These are phyloP conservation scores for Ifrita kowaldi DNA, from an alignment of 2,113 vertebrate genomes.

Conservation along the genomic window DNA sequence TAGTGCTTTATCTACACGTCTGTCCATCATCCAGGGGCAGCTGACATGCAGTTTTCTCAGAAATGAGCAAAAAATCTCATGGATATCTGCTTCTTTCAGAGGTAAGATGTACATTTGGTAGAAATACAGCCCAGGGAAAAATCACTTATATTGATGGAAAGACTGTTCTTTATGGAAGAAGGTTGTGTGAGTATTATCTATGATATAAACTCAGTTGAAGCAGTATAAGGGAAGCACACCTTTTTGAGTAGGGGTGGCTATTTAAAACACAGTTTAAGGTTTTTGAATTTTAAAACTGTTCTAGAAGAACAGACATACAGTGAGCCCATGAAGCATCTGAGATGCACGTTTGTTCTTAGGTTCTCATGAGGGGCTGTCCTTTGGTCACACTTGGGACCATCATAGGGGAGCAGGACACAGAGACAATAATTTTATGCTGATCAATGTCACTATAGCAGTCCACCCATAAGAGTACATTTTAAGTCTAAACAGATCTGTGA, in stretches of 20 bases:
- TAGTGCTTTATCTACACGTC: not conserved
- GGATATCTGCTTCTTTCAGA: not conserved
- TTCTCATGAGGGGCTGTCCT: not conserved
- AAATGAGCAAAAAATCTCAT: not conserved
- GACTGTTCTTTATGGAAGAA: not conserved
- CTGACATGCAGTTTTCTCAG: not conserved
- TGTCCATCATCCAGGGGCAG: not conserved
- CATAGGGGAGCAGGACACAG: not conserved
- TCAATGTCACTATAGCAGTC: accelerated
- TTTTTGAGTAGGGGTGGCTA: not conserved
- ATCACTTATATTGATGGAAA: not conserved
- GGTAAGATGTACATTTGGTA: not conserved
- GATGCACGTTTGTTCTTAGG: not conserved
- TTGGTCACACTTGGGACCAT: not conserved
- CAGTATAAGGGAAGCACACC: not conserved
- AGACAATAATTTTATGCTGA: not conserved
- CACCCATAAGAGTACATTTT: not conserved
- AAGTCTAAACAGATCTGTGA: not conserved
- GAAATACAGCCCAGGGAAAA: not conserved
- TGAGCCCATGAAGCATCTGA: not conserved
- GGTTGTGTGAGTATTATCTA: not conserved
- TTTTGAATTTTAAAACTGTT: not conserved
- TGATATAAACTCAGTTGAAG: not conserved
- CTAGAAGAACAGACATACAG: not conserved
- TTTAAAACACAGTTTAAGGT: not conserved